Evolutionary conservation across 1,140 invertebrate species (phyloP), one percentile per base, ranked within the genome.

Genomic region (Pogonognathellus flavescens): DNA sequence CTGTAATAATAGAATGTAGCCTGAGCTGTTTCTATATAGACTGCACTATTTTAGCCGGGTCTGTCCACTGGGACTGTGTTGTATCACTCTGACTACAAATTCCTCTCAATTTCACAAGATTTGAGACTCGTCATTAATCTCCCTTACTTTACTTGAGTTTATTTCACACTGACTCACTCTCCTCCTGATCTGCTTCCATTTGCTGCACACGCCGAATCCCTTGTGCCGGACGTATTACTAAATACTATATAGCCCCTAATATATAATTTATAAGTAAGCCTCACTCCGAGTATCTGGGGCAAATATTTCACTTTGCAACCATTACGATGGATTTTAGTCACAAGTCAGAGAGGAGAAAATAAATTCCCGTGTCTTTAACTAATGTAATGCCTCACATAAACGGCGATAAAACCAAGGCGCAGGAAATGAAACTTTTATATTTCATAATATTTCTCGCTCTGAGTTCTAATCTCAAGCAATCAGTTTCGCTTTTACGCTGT

Each of bases 21-120:
- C 4, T 16, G 41, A 49, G 41, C 49, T 50, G 70, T 31, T 18
- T 49, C 31, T 76, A 18, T 31, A 41, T 41, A 41, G 31, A 41
- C 31, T 41, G 31, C 31, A n/a, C 70, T 76, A 9, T 76, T 31
- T 31, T n/a, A 14, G 53, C n/a, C 11, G 11, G 53, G 31, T 18
- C 70, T 50, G 70, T 76, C 70, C 70, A 50, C 49, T 50, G 70
- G 70, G 70, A 76, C 70, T 76, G 25, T 31, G 70, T 76, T 76
- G 70, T 76, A 76, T 76, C 70, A 76, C 16, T 76, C 70, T 76
- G 70, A 76, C 70, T 76, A 76, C 70, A 76, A 76, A 76, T 76
- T 76, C 70, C 70, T 76, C 70, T 76, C 70, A 76, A 76, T 76
- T 76, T 76, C 70, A 76, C 70, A 76, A 76, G 70, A 76, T 76